Base-by-base conservation (phyloP, 2,888 invertebrate species). In the Ornithoptera alexandrae region DNA sequence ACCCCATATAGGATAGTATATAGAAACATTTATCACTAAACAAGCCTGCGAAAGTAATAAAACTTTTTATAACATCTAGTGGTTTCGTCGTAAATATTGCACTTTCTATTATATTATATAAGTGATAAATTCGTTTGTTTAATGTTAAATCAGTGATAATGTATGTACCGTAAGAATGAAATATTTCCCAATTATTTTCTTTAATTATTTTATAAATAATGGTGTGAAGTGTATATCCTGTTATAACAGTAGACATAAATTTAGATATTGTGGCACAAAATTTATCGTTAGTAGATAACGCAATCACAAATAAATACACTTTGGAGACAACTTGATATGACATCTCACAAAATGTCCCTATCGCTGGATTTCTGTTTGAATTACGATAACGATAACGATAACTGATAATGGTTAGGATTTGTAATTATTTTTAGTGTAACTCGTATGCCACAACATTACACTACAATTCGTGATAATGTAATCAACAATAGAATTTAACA, bases 241-340 rank as follows among this genome's bases (percentile, higher is more conserved):
- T 64, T 36, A 73, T 75, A 74, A 69, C 72, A 71, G 74, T 64
- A 69, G 68, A 73, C 71, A 75, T 72, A 65, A 72, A 75, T 75
- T 73, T 76, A 75, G 73, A 78, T 78, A 74, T 76, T 75, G 77
- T 75, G 72, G 75, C 75, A 74, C 75, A 74, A 74, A 71, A 73
- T 74, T 79, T 82, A 84, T 84, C 81, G 75, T 75, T 70, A 72
- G 73, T 15, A 81, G 85, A 87, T 86, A 88, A 76, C 77, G 76
- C 82, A 87, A 87, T 87, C 86, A 84, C 74, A 85, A 86, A 85
- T 81, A 84, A 87, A 85, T 83, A 87, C 78, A 83, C 83, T 83
- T 76, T 81, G 80, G 79, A 76, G 75, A 81, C 78, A 81, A 79
- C 77, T 81, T 81, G 84, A 87, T 83, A 84, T 79, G 82, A 75